These are phyloP conservation scores for Hypotaenidia okinawae DNA, from an alignment of 2,797 vertebrate genomes.

Conservation along the genomic window DNA sequence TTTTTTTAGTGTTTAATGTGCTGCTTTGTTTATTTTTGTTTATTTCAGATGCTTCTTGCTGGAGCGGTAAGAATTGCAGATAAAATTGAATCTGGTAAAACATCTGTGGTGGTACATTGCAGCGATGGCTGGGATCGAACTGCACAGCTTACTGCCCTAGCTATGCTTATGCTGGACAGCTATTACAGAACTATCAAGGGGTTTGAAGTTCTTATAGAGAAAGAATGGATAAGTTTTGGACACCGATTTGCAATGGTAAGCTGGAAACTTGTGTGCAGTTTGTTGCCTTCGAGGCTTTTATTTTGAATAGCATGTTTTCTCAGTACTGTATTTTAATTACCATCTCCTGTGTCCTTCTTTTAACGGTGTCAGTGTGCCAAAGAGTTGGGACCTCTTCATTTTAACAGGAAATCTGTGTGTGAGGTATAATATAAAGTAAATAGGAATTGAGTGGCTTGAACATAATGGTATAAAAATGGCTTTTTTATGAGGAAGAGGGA, in stretches of 20 bases:
- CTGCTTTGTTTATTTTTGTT: not conserved
- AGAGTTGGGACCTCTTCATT: not conserved
- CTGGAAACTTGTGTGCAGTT: not conserved
- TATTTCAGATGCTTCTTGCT: slow-evolving; percentile 84
- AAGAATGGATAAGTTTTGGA: slow-evolving; percentile 96
- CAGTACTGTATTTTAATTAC: not conserved
- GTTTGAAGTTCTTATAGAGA: slow-evolving; percentile 91
- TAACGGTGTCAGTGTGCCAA: not conserved
- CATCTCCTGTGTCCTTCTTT: not conserved
- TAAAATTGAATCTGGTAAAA: slow-evolving; percentile 92
- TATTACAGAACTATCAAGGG: slow-evolving; percentile 91
- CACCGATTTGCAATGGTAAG: slow-evolving; percentile 92
- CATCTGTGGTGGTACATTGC: slow-evolving; percentile 93
- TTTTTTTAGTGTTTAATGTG: not conserved
- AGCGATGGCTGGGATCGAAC: slow-evolving; percentile 96
- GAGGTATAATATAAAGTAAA: not conserved
- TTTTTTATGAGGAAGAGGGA: not conserved
- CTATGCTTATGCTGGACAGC: slow-evolving; percentile 96
- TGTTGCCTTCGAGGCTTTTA: not conserved
- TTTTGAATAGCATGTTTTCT: not conserved
- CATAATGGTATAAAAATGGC: not conserved
- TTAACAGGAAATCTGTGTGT: not conserved
- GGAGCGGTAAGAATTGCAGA: slow-evolving; percentile 92
- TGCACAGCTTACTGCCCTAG: slow-evolving; percentile 90
- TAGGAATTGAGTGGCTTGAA: not conserved